A percentile compares a stretch with the other conserved stretches of the same genome.
phyloP scores from a whole-genome alignment of 2,113 vertebrate species.

The Porphyrio hochstetteri region DNA sequence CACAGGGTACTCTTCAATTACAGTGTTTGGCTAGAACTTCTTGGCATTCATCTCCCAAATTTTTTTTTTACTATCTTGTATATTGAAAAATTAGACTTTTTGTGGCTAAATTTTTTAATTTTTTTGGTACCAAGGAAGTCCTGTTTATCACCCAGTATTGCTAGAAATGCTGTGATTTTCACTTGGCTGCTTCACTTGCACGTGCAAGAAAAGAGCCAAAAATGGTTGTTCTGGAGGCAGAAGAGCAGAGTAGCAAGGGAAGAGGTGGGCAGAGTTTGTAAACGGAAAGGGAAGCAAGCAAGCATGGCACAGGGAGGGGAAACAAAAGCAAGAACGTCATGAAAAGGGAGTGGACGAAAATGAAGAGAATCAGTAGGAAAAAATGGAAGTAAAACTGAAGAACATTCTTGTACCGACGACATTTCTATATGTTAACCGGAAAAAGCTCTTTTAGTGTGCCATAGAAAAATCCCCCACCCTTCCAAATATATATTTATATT shows the following conservation, averaged over 20 bases:
- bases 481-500: not conserved
- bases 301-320: not conserved
- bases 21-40: not conserved
- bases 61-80: not conserved
- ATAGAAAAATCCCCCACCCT: not conserved
- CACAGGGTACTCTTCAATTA: fast-evolving
- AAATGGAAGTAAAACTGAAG: not conserved
- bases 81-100: not conserved
- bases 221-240: not conserved
- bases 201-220: not conserved
- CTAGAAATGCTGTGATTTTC: not conserved
- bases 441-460: not conserved
- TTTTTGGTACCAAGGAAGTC: not conserved
- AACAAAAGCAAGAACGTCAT: not conserved
- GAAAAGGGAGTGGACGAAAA: not conserved
- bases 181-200: not conserved
- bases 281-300: not conserved
- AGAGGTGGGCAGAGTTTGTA: not conserved
- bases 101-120: not conserved
- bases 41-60: not conserved
- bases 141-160: not conserved
- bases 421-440: not conserved
- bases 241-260: not conserved
- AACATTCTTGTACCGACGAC: not conserved
- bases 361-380: not conserved